Percentiles rank a stretch among this genome's conserved stretches.
Evolutionary conservation across 2,797 vertebrate genomes (phyloP).

Genomic region (Carcharodon carcharias): DNA sequence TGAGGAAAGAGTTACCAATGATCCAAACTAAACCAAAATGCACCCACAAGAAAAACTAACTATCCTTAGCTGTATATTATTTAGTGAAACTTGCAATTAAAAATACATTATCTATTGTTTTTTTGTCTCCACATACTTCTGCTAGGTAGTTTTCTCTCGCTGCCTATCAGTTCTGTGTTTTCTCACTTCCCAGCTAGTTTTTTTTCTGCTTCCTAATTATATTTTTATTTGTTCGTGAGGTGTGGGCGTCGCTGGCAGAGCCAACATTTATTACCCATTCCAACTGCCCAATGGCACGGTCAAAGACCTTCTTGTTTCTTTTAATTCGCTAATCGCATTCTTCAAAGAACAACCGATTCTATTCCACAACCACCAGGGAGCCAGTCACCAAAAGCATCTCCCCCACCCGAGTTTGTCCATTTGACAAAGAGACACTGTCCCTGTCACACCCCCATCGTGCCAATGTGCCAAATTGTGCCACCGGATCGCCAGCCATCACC

Average conservation of each 20-base stretch:
- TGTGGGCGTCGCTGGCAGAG: background rate
- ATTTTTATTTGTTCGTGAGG: background rate
- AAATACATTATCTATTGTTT: no score
- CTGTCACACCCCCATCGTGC: no score
- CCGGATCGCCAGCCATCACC: background rate
- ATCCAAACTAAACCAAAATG: background rate
- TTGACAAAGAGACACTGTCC: no score
- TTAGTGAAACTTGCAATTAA: no score
- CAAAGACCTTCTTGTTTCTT: background rate
- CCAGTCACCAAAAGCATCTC: background rate
- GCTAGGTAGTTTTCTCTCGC: background rate
- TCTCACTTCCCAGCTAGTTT: no score
- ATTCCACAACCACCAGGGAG: background rate
- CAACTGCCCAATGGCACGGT: background rate
- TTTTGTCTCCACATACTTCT: no score
- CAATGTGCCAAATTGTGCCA: background rate
- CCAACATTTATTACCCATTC: background rate
- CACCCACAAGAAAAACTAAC: background rate
- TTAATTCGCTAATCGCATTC: background rate
- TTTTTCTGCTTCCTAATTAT: background rate
- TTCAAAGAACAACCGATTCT: background rate
- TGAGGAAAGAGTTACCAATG: background rate
- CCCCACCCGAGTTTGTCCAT: background rate
- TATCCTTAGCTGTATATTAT: no score
- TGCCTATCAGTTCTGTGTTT: background rate